Base-by-base conservation (phyloP, 2,113 vertebrate genomes). In the Sinocyclocheilus maitianheensis region DNA sequence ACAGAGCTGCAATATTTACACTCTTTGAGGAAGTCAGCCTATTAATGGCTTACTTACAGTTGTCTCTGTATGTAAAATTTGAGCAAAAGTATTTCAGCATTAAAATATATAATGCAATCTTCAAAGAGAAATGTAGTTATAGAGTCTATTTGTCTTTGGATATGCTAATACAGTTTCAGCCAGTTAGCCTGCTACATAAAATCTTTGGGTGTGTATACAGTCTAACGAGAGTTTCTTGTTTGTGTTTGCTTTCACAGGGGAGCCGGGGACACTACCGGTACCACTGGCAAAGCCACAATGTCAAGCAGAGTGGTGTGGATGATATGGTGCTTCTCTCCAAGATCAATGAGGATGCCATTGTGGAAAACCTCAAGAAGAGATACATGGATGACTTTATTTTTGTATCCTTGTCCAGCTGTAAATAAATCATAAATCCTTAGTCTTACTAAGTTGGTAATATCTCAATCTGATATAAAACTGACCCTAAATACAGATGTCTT, bases 301-400 rank as follows among this genome's bases (percentile, higher is more conserved):
- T 99, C 92, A 99, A 99, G 91, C 97, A 97, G 58, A 99, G 97
- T 0, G 98, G 98, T 0, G 97, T 99, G 96, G 98, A 99, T 2
- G 98, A 99, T 90, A 99, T 99, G 98, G 98, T 99, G 84, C 95
- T 99, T 55, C 97, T 99, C 62, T 96, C 95, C 91, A 99, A 98
- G 94, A 99, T 99, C 94, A 96, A 96, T 0, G 98, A 99, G 92
- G 97, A 97, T 11, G 96, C 97, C 93, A 98, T 99, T n/a, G 97
- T 99, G 91, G 98, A 99, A 90, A 99, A 99, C 93, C 95, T 99
- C 14, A 99, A 97, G 95, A 99, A 99, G 92, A 95, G 98, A 94
- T 99, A 99, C 92, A 97, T 99, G 98, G 98, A 99, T 51, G 97
- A 99, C 92, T 99, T 96, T 87, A 99, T 99, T 93, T 99, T 99